Conservation (phyloP, 2,888 invertebrate species). For the Apotomis capreana region DNA sequence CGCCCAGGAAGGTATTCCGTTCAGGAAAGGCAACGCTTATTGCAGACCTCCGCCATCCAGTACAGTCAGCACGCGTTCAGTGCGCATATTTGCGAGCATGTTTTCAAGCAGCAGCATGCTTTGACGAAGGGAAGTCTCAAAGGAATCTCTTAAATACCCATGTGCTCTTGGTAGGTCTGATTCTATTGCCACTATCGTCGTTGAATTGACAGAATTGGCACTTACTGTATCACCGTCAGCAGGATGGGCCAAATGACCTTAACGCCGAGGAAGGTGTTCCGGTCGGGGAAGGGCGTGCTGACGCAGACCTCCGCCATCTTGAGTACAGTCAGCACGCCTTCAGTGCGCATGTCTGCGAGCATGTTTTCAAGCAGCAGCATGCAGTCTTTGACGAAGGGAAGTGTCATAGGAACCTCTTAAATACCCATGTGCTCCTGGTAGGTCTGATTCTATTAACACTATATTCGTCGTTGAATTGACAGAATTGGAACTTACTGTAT, state of each 20-base stretch:
- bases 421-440: too few species aligned
- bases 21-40: constrained; percentile 89
- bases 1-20: constrained; percentile 84
- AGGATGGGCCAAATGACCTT: too few species aligned
- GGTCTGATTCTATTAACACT: too few species aligned
- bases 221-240: constrained; percentile 58
- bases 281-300: constrained; percentile 87
- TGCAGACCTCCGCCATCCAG: constrained; percentile 86
- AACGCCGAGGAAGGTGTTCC: constrained; percentile 83
- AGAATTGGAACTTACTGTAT: constrained; percentile 44
- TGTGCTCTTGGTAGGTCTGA: too few species aligned
- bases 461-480: too few species aligned
- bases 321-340: constrained; percentile 85
- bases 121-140: too few species aligned
- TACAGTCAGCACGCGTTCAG: constrained; percentile 84
- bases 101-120: constrained; percentile 86
- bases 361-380: constrained; percentile 88
- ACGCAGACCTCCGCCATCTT: constrained; percentile 87
- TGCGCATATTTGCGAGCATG: constrained; percentile 89
- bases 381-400: constrained; percentile 61
- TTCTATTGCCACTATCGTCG: too few species aligned
- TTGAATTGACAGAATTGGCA: constrained; percentile 36
- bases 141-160: too few species aligned
- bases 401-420: too few species aligned
- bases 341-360: constrained; percentile 88